Percentiles rank a stretch among this genome's conserved stretches.
Evolutionary conservation across 2,888 invertebrate genomes (phyloP).

Genomic region (Lycaena phlaeas): DNA sequence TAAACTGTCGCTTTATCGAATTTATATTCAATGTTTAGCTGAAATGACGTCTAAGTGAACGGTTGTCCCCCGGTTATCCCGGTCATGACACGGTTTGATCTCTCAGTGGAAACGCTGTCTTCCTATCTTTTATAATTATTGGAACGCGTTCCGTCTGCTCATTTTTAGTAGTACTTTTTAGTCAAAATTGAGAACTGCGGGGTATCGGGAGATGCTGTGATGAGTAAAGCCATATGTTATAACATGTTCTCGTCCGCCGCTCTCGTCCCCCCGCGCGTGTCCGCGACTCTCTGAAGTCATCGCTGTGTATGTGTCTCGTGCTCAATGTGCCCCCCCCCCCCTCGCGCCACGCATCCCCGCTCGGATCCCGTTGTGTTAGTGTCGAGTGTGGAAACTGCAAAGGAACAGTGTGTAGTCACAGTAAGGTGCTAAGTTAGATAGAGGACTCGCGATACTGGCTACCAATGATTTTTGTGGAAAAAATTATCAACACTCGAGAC

Average conservation of each 20-base stretch:
- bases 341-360: neutral
- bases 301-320: no score
- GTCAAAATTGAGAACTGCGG: conserved; percentile 1
- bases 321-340: no score
- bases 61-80: conserved; percentile 5
- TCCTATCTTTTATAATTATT: conserved; percentile 10
- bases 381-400: neutral
- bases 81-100: neutral
- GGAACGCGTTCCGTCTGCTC: conserved; percentile 15
- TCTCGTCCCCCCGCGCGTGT: neutral
- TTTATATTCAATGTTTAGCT: conserved; percentile 15
- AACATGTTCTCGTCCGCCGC: neutral
- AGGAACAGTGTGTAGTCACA: neutral
- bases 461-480: neutral
- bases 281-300: no score
- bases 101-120: conserved; percentile 11
- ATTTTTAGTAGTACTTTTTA: conserved; percentile 18
- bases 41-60: no score
- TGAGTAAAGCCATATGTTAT: neutral
- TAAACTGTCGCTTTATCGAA: conserved; percentile 11
- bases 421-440: neutral
- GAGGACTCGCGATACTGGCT: neutral
- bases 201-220: neutral
- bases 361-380: neutral
- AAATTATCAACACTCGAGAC: neutral